phyloP scores from a whole-genome alignment of 2,888 invertebrate genomes.

The Antheraea yamamai region DNA sequence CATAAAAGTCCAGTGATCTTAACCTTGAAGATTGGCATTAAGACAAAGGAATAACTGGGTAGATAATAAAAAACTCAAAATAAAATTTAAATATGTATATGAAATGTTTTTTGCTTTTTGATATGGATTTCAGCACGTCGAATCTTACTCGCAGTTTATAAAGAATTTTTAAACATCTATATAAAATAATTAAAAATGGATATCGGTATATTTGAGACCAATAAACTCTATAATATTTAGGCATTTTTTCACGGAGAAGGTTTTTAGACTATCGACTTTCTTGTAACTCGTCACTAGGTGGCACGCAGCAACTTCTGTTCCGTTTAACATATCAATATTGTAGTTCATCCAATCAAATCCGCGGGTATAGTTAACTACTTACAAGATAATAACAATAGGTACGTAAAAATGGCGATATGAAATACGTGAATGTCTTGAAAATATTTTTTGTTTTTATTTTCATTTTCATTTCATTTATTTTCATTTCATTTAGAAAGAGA shows the following conservation, averaged over 20 bases:
- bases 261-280: too few relatives aligned
- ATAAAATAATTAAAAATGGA: too few relatives aligned
- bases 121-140: neutral
- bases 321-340: too few relatives aligned
- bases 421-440: neutral
- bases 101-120: conserved; percentile 13
- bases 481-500: neutral
- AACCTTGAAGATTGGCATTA: conserved; percentile 18
- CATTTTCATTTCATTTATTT: neutral
- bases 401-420: neutral
- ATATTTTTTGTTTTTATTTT: neutral
- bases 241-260: too few relatives aligned
- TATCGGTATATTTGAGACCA: too few relatives aligned
- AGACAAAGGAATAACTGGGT: conserved; percentile 18
- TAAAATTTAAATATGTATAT: neutral
- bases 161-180: neutral
- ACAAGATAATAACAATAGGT: neutral
- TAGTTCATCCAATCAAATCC: too few relatives aligned
- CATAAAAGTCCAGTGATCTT: conserved; percentile 22
- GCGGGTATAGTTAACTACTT: too few relatives aligned
- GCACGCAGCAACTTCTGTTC: too few relatives aligned
- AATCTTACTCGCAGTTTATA: neutral
- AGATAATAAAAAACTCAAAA: conserved; percentile 7
- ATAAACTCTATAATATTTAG: too few relatives aligned
- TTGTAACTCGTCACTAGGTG: too few relatives aligned